phyloP scores from a whole-genome alignment of 2,113 vertebrate genomes.

The Larimichthys polyactis region DNA sequence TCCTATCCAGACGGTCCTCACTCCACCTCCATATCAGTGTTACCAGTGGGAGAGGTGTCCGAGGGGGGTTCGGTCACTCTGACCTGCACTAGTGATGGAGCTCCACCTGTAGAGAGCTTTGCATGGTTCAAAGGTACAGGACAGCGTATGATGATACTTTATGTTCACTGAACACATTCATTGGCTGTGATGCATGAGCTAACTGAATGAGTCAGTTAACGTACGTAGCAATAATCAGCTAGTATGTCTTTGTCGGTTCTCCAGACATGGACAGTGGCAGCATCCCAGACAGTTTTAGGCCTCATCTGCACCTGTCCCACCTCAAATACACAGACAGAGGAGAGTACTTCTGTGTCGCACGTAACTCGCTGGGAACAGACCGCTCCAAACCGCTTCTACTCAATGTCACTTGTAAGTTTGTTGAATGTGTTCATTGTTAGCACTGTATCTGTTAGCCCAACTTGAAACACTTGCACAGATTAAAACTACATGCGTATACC shows the following conservation, averaged over 20 bases:
- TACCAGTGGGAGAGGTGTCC: constrained; percentile 59
- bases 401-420: constrained; percentile 82
- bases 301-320: constrained; percentile 78
- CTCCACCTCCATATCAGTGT: constrained; percentile 75
- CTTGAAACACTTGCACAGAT: neutral
- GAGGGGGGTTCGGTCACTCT: constrained; percentile 80
- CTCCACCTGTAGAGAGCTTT: constrained; percentile 84
- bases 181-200: neutral
- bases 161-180: neutral
- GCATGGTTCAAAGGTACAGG: constrained; percentile 83
- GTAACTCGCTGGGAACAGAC: constrained; percentile 83
- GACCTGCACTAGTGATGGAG: constrained; percentile 82
- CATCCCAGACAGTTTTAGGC: constrained; percentile 82
- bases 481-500: neutral
- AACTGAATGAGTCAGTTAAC: too few relatives aligned
- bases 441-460: neutral
- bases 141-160: neutral
- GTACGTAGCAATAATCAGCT: neutral
- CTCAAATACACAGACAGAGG: constrained; percentile 80
- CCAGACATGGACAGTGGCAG: constrained; percentile 83
- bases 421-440: neutral
- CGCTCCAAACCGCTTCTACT: constrained; percentile 80
- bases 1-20: constrained; percentile 76
- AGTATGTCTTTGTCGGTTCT: neutral
- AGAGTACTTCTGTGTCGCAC: constrained; percentile 83